These are phyloP conservation scores for Zhuqinia jingwanae DNA, from an alignment of 2,888 invertebrate genomes.

Conservation along the genomic window DNA sequence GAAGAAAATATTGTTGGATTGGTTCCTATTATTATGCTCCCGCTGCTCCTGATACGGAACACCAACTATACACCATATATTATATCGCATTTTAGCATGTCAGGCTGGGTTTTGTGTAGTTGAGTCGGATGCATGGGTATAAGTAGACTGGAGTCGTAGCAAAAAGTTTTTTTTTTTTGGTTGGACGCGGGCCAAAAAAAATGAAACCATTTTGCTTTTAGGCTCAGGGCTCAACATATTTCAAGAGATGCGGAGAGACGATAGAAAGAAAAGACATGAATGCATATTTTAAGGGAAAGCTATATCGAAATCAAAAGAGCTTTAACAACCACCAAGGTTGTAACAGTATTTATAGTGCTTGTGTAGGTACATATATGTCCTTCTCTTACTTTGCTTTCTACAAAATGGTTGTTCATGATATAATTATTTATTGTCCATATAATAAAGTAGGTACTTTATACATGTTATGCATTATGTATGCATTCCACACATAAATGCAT, in stretches of 20 bases:
- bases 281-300: background rate
- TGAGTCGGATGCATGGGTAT: no score
- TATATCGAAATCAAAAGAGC: no score
- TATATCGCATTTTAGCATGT: slow-evolving; percentile 1
- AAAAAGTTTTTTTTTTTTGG: background rate
- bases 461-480: no score
- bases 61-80: background rate
- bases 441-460: no score
- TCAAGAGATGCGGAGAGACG: background rate
- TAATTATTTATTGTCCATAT: no score
- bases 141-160: background rate
- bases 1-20: background rate
- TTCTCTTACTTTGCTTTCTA: background rate
- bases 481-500: no score
- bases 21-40: background rate
- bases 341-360: no score
- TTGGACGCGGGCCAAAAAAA: slow-evolving; percentile 35
- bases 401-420: no score
- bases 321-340: no score
- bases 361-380: background rate
- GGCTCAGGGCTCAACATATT: background rate
- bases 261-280: background rate
- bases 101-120: background rate
- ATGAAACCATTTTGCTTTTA: no score
- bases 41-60: background rate